These are phyloP conservation scores for Bombus difficillimus DNA, from an alignment of 1,140 invertebrate genomes.

Conservation along the genomic window DNA sequence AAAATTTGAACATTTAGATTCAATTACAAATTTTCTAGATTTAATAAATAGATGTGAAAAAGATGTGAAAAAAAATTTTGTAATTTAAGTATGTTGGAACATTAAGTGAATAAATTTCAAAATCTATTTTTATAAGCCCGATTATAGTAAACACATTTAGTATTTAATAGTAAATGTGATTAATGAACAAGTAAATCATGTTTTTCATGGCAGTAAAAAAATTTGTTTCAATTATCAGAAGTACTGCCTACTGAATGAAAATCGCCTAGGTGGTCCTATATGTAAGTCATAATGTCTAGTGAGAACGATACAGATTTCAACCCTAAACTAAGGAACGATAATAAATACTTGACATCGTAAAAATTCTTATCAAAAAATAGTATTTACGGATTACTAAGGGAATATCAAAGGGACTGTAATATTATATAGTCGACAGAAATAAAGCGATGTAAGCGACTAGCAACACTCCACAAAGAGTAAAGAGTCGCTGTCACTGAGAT, in stretches of 20 bases:
- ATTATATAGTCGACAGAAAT: conserved; percentile 12
- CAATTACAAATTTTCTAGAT: not conserved
- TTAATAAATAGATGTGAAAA: not conserved
- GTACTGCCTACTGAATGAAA: not conserved
- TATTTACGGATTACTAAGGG: not conserved
- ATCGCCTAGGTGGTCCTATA: not conserved
- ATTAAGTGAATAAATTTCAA: not conserved
- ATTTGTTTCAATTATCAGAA: not conserved
- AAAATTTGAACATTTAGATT: not conserved
- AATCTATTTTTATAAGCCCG: not conserved
- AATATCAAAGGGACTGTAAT: not conserved
- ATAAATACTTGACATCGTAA: not conserved
- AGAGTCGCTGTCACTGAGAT: conserved; percentile 65
- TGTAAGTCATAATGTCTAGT: not conserved
- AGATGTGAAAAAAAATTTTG: too few species aligned
- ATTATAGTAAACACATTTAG: not conserved
- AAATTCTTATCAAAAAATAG: conserved; percentile 9
- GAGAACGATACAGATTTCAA: not conserved
- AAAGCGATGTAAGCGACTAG: conserved; percentile 20
- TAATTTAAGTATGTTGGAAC: not conserved
- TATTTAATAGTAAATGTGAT: not conserved
- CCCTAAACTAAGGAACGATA: not conserved
- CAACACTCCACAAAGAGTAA: conserved; percentile 63
- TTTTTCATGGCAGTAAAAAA: not conserved
- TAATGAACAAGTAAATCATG: not conserved